These are phyloP conservation scores for Spilarctia lutea DNA, from an alignment of 2,888 invertebrate genomes.

Conservation along the genomic window DNA sequence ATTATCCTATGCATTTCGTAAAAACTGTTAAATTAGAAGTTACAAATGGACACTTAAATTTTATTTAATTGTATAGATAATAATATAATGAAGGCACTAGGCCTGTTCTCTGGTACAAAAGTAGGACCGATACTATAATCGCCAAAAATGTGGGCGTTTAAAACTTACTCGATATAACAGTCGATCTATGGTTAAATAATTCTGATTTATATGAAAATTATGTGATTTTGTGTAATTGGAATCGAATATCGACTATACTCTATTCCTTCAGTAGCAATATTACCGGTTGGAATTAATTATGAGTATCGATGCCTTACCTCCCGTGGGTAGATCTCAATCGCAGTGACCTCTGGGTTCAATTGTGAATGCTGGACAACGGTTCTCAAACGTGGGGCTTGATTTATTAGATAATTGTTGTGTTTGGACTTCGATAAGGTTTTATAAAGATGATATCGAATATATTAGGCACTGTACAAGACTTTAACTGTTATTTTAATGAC, in stretches of 20 bases:
- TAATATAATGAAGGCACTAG: too few species aligned
- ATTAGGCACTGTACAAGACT: neutral
- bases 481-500: neutral
- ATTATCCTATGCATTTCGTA: too few species aligned
- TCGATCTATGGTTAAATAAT: neutral
- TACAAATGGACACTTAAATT: too few species aligned
- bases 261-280: slow-evolving; percentile 44
- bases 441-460: neutral
- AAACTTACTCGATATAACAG: neutral
- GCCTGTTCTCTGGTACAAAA: too few species aligned
- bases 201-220: neutral
- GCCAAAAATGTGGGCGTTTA: too few species aligned
- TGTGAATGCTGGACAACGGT: slow-evolving; percentile 51
- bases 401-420: slow-evolving; percentile 9
- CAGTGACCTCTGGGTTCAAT: slow-evolving; percentile 64
- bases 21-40: too few species aligned
- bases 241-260: slow-evolving; percentile 36
- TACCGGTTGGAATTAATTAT: slow-evolving; percentile 65
- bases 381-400: slow-evolving; percentile 42
- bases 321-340: slow-evolving; percentile 63
- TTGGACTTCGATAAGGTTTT: neutral
- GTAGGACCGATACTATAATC: too few species aligned
- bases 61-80: too few species aligned
- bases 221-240: slow-evolving; percentile 23
- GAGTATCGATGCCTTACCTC: slow-evolving; percentile 60